These are phyloP conservation scores for Tineola bisselliella DNA, from an alignment of 2,888 invertebrate species.

Conservation along the genomic window DNA sequence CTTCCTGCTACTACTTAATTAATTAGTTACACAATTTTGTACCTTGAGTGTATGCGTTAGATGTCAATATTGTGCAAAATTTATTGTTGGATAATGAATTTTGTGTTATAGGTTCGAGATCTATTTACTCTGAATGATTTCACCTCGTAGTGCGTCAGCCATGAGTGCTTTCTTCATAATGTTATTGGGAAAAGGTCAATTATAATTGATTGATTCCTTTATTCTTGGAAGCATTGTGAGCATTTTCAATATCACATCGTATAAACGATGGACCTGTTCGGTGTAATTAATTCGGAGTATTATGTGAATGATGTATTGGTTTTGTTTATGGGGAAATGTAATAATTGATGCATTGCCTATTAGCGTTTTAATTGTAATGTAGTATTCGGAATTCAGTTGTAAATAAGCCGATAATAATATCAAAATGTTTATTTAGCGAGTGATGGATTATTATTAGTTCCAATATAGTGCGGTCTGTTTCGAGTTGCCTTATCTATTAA, in stretches of 20 bases:
- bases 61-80: neutral
- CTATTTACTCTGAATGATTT: neutral
- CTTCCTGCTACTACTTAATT: neutral
- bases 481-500: too few species aligned
- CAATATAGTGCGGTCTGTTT: too few species aligned
- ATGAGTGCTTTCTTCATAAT: constrained; percentile 7
- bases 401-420: too few species aligned
- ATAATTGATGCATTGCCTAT: neutral
- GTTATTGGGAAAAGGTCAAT: neutral
- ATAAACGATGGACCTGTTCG: neutral
- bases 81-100: neutral
- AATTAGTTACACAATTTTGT: neutral
- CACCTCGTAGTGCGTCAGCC: neutral
- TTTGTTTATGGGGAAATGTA: neutral
- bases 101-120: neutral
- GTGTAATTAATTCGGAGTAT: neutral
- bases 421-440: too few species aligned
- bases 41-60: neutral
- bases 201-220: constrained; percentile 1
- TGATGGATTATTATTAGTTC: too few species aligned
- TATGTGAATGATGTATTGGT: neutral
- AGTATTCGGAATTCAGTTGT: too few species aligned
- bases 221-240: neutral
- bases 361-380: neutral
- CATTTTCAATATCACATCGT: neutral